Percentiles rank a stretch among this genome's conserved stretches.
Conservation (phyloP, 2,113 vertebrate genomes). For the Poeciliopsis retropinna region DNA sequence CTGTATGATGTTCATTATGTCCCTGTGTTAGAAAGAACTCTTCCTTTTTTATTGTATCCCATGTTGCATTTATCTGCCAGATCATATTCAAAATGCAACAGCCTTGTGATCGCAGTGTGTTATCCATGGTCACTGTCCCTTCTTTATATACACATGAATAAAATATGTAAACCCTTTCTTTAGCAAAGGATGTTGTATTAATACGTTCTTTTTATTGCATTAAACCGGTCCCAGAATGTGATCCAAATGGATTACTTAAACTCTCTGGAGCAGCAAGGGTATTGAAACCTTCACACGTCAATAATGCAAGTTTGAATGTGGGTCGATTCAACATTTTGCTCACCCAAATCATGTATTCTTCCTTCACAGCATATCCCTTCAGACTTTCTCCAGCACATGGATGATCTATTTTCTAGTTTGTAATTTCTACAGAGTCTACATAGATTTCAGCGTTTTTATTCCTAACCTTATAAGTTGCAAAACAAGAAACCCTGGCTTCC, state of each 20-base stretch:
- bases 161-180: neutral
- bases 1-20: too few relatives aligned
- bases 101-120: constrained; percentile 6
- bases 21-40: too few relatives aligned
- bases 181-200: too few relatives aligned
- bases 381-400: constrained; percentile 8
- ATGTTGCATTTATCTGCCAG: neutral
- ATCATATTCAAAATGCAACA: neutral
- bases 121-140: constrained; percentile 1
- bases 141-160: neutral
- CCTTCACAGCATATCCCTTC: constrained; percentile 1
- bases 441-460: constrained; percentile 5
- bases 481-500: neutral
- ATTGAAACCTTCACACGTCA: constrained; percentile 42
- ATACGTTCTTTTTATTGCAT: constrained; percentile 12
- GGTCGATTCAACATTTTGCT: constrained; percentile 25
- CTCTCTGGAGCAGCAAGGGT: constrained; percentile 31
- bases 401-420: constrained; percentile 15
- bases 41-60: too few relatives aligned
- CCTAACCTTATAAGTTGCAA: neutral
- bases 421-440: constrained; percentile 19
- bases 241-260: constrained; percentile 44
- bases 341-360: constrained; percentile 33
- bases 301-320: constrained; percentile 48
- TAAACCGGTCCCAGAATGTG: constrained; percentile 24